Evolutionary conservation across 1,140 invertebrate species (phyloP).

Genomic region (Epicauta chinensis): DNA sequence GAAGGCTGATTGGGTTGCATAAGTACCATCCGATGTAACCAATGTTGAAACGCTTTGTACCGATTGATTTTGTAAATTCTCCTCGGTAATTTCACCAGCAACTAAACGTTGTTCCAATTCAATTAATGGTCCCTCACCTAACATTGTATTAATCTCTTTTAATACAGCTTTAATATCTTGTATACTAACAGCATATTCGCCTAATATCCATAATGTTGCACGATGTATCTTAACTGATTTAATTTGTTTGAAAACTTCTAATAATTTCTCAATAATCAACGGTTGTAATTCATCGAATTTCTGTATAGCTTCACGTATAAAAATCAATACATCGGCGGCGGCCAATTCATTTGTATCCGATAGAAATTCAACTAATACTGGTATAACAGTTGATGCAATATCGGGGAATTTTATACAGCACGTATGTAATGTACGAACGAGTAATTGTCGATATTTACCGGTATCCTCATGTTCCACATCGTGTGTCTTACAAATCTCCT

Average conservation of each 20-base stretch:
- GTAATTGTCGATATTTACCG: slow-evolving; percentile 90
- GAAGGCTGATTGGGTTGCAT: slow-evolving; percentile 96
- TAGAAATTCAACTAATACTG: slow-evolving; percentile 93
- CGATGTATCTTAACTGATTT: slow-evolving; percentile 82
- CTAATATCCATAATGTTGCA: slow-evolving; percentile 95
- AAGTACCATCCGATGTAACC: slow-evolving; percentile 98
- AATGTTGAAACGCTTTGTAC: slow-evolving; percentile 44
- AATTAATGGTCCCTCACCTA: slow-evolving; percentile 86
- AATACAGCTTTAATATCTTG: slow-evolving; percentile 78
- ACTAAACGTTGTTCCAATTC: slow-evolving; percentile 78
- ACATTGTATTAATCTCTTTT: slow-evolving; percentile 62
- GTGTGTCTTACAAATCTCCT: slow-evolving; percentile 89
- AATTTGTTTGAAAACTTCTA: slow-evolving; percentile 79
- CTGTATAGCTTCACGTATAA: slow-evolving; percentile 92
- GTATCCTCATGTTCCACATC: slow-evolving; percentile 92
- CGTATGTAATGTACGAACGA: slow-evolving; percentile 91
- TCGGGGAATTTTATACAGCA: slow-evolving; percentile 98
- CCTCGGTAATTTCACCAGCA: slow-evolving; percentile 59
- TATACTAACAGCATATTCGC: slow-evolving; percentile 82
- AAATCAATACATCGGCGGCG: slow-evolving; percentile 89
- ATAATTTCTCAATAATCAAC: slow-evolving; percentile 73
- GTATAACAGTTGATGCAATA: slow-evolving; percentile 88
- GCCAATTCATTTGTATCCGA: slow-evolving; percentile 91
- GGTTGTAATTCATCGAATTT: slow-evolving; percentile 77
- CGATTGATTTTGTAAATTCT: slow-evolving; percentile 40